These are phyloP conservation scores for Ectropis crepuscularia DNA, from an alignment of 2,888 invertebrate genomes.

Conservation along the genomic window DNA sequence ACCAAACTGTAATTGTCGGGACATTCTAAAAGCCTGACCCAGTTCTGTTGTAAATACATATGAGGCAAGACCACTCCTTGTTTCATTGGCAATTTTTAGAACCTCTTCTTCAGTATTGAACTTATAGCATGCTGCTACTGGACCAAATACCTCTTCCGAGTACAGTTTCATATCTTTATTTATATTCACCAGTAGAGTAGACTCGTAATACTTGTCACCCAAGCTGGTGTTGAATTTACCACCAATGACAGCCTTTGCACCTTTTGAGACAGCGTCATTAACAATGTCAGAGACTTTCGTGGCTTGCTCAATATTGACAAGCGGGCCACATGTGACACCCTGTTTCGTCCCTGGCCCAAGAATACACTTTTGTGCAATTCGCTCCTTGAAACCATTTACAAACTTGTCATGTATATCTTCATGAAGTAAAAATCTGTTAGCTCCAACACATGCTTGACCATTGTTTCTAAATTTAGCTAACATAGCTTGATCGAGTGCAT, in stretches of 20 bases:
- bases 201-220: slow-evolving; percentile 94
- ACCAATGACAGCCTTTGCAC: slow-evolving; percentile 91
- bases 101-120: slow-evolving; percentile 96
- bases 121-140: slow-evolving; percentile 93
- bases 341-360: slow-evolving; percentile 91
- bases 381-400: slow-evolving; percentile 87
- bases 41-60: slow-evolving; percentile 97
- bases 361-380: slow-evolving; percentile 87
- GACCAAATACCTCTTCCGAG: slow-evolving; percentile 97
- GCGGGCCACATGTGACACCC: slow-evolving; percentile 93
- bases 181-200: slow-evolving; percentile 94
- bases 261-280: slow-evolving; percentile 93
- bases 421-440: slow-evolving; percentile 95
- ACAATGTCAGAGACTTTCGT: slow-evolving; percentile 92
- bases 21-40: slow-evolving; percentile 95
- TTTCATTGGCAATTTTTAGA: slow-evolving; percentile 92
- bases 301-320: slow-evolving; percentile 94
- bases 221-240: slow-evolving; percentile 87
- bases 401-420: slow-evolving; percentile 92
- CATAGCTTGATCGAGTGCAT: slow-evolving; percentile 94
- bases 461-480: slow-evolving; percentile 97
- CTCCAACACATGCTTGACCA: slow-evolving; percentile 98
- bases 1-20: slow-evolving; percentile 93
- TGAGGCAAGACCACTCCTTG: slow-evolving; percentile 94
- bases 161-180: slow-evolving; percentile 92